A percentile compares a stretch with the other conserved stretches of the same genome.
Evolutionary conservation across 2,113 vertebrate genomes (phyloP).

Genomic region (Calidris pugnax): DNA sequence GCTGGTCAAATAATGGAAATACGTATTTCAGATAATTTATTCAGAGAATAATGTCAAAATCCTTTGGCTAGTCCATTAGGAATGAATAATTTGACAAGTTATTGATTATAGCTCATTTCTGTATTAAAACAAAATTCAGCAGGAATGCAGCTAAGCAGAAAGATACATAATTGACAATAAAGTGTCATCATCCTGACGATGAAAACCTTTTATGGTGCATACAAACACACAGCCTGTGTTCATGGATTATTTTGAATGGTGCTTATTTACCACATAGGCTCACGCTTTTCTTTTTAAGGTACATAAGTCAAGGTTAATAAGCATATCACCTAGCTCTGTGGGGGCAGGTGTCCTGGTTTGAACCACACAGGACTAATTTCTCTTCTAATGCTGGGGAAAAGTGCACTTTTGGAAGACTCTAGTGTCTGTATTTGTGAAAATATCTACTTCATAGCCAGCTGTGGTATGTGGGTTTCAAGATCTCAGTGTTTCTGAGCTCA

Average conservation of each 20-base stretch:
- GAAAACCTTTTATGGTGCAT: neutral
- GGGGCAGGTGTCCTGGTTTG: neutral
- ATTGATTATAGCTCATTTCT: conserved; percentile 46
- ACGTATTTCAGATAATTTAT: conserved; percentile 47
- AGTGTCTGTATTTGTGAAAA: neutral
- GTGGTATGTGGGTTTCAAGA: neutral
- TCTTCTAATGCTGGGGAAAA: neutral
- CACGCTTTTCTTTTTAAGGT: neutral
- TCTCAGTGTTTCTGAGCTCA: neutral
- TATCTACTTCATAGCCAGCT: neutral
- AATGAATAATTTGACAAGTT: conserved; percentile 49
- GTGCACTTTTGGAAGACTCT: neutral
- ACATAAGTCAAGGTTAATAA: neutral
- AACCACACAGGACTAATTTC: neutral
- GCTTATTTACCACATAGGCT: neutral
- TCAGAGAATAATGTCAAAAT: conserved; percentile 24
- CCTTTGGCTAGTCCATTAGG: conserved; percentile 40
- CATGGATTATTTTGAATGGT: neutral
- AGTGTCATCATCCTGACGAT: neutral
- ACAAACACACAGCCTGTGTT: neutral
- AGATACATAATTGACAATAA: conserved; percentile 39
- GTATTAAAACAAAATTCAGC: conserved; percentile 39
- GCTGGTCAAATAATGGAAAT: conserved; percentile 62
- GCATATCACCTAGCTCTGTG: neutral
- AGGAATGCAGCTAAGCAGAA: conserved; percentile 14